A percentile compares a stretch with the other conserved stretches of the same genome.
Conservation (phyloP, 2,113 vertebrate genomes). For the Gavialis gangeticus region DNA sequence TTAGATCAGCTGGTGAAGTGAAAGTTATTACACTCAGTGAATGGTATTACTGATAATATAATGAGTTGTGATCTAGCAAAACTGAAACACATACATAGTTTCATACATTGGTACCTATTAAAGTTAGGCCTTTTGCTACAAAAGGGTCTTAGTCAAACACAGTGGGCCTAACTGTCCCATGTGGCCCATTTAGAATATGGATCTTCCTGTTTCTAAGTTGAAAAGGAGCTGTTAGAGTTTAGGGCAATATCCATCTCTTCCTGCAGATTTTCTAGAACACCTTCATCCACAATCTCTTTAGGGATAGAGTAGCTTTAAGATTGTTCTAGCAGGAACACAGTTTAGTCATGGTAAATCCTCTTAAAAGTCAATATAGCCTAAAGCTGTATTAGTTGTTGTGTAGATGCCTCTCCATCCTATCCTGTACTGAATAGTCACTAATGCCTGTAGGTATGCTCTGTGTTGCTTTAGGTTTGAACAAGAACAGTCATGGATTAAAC, state of each 20-base stretch:
- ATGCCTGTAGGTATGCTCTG: neutral
- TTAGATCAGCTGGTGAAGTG: neutral
- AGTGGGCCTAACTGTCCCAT: neutral
- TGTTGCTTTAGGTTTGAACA: rapidly evolving
- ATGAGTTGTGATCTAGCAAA: slow-evolving; percentile 25
- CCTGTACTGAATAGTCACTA: neutral
- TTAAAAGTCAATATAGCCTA: neutral
- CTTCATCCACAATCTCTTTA: neutral
- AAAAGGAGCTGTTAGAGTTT: too few species aligned
- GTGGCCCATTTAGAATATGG: neutral
- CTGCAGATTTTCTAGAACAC: neutral
- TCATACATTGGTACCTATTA: neutral
- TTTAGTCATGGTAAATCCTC: neutral
- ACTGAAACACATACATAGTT: slow-evolving; percentile 43
- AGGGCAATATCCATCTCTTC: rapidly evolving
- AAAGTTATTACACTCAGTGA: slow-evolving; percentile 44
- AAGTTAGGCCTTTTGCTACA: slow-evolving; percentile 35
- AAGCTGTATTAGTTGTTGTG: neutral
- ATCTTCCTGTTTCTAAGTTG: neutral
- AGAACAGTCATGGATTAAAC: neutral
- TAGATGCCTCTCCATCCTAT: neutral
- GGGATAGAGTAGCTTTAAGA: neutral
- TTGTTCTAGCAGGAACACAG: neutral
- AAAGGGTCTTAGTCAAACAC: neutral
- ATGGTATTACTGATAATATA: slow-evolving; percentile 23